Base-by-base conservation (phyloP, 2,797 vertebrate genomes). In the Enteromius paludinosus region DNA sequence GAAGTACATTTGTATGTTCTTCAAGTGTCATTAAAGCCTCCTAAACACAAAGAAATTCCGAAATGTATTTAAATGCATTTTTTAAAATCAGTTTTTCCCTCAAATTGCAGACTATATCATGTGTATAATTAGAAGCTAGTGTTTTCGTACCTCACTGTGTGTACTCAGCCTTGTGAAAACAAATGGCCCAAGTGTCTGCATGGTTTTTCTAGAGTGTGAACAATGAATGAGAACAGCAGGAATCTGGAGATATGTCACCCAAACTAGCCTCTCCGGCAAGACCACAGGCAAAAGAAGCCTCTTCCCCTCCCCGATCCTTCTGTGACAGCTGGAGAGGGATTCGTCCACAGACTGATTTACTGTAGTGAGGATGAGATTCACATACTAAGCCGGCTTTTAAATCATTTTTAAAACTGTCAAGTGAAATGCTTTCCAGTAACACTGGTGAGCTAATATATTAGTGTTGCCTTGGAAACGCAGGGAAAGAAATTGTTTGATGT, bases 391-490 rank as follows among this genome's bases (percentile, higher is more conserved):
- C 73, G 78, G 52, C 85, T 89, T 90, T 89, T 89, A 89, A 90
- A 92, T 90, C 84, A 85, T 89, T 90, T 88, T 92, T 88, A 87
- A 90, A 90, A 91, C 81, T 59, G 76, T 87, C 86, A 88, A 88
- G 86, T 84, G 75, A 85, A 88, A 91, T 90, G 84, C 84, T 90
- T 88, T 92, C 88, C 86, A 91, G 89, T 89, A 90, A 90, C 88
- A 84, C 83, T 56, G 59, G 77, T 86, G 86, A 80, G 90, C 89
- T 90, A 89, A 91, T 89, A 89, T 92, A 89, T 92, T 91, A 88
- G 90, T 59, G 93, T 94, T 93, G 91, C 92, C 93, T 83, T 93
- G 92, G 93, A 92, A 93, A 93, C 91, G 35, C 83, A 35, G 76
- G 81, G 83, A 82, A 88, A 89, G 83, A 88, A 89, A 90, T 89